Percentiles rank a stretch among this genome's conserved stretches.
phyloP scores from a whole-genome alignment of 2,888 invertebrate genomes.

The Cordilura impudica region DNA sequence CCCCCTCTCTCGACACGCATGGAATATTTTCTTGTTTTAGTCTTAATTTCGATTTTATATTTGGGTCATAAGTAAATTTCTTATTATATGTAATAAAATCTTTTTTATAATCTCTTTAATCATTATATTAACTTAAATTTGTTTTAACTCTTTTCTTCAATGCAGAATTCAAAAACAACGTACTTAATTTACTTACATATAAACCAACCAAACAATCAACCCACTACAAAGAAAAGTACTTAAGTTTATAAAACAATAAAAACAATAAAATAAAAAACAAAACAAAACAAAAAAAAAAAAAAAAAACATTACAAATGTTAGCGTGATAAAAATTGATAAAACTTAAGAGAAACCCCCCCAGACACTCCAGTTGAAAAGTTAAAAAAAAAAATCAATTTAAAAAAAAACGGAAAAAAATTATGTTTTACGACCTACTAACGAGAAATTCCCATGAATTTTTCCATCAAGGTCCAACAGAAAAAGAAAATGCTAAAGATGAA shows the following conservation, averaged over 20 bases:
- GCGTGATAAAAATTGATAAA: constrained; percentile 53
- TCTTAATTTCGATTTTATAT: no score
- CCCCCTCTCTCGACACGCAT: no score
- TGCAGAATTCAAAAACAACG: constrained; percentile 64
- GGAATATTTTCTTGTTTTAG: no score
- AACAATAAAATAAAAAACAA: constrained; percentile 13
- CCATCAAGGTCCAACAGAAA: constrained; percentile 20
- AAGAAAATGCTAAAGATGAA: constrained; percentile 12
- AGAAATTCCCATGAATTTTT: constrained; percentile 49
- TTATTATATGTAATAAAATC: no score
- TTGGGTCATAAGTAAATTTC: no score
- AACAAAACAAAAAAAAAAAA: constrained; percentile 18
- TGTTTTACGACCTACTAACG: constrained; percentile 33
- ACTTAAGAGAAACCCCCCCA: constrained; percentile 6
- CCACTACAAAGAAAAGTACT: constrained; percentile 32
- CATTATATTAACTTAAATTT: constrained; percentile 19
- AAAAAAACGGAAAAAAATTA: constrained; percentile 7
- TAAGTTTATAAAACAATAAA: constrained; percentile 30
- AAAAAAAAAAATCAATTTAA: neutral
- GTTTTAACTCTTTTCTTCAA: constrained; percentile 51
- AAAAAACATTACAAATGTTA: constrained; percentile 49
- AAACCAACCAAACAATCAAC: constrained; percentile 19
- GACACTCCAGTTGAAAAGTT: constrained; percentile 12
- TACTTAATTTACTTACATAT: constrained; percentile 60
- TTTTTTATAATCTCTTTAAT: no score